These are phyloP conservation scores for Drosophila jambulina DNA, from an alignment of 1,140 invertebrate genomes.

Conservation along the genomic window DNA sequence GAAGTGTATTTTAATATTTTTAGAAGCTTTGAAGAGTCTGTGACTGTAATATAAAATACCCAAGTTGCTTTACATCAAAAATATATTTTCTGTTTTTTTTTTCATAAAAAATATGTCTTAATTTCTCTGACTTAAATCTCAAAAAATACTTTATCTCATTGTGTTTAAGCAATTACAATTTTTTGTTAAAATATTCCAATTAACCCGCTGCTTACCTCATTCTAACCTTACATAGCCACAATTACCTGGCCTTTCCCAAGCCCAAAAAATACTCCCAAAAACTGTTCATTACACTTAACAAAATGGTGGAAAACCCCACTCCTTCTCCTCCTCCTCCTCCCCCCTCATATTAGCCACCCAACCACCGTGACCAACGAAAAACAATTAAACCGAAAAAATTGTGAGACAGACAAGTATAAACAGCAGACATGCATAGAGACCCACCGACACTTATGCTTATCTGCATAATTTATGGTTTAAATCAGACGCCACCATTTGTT, in stretches of 20 bases:
- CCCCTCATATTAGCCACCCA: constrained; percentile 10
- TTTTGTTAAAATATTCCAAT: constrained; percentile 13
- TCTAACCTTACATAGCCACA: constrained; percentile 11
- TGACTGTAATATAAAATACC: not conserved
- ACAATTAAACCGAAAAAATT: constrained; percentile 51
- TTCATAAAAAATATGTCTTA: too few relatives aligned
- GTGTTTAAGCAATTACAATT: not conserved
- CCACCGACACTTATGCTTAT: constrained; percentile 69
- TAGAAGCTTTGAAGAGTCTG: too few relatives aligned
- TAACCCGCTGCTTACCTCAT: constrained; percentile 19
- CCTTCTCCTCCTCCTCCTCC: not conserved
- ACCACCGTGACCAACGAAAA: constrained; percentile 46
- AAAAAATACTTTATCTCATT: not conserved
- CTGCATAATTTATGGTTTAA: constrained; percentile 81
- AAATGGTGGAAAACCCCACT: constrained; percentile 33
- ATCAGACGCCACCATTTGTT: constrained; percentile 61
- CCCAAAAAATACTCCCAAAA: constrained; percentile 21
- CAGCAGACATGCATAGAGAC: constrained; percentile 35
- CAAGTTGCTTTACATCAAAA: not conserved
- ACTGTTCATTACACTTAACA: constrained; percentile 50
- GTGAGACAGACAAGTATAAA: constrained; percentile 37
- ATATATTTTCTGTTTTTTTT: too few relatives aligned
- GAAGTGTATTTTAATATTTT: not conserved
- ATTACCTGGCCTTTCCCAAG: constrained; percentile 39
- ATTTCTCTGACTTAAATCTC: not conserved